Percentiles rank a stretch among this genome's conserved stretches.
Evolutionary conservation across 2,888 invertebrate genomes (phyloP).

Genomic region (Xestia rhomboidea): DNA sequence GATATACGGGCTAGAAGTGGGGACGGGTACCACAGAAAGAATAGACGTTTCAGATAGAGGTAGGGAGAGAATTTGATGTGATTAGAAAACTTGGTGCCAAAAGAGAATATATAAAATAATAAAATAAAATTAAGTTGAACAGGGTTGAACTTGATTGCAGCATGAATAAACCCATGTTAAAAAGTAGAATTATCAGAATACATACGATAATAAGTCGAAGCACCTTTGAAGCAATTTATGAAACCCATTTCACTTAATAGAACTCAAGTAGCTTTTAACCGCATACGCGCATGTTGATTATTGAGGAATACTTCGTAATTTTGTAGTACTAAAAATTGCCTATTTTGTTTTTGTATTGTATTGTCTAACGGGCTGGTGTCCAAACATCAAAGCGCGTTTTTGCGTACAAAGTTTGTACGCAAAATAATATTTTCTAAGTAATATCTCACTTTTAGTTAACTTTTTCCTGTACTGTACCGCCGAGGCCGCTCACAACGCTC

Average conservation of each 20-base stretch:
- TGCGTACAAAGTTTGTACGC: no score
- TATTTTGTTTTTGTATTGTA: no score
- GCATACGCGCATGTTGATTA: not conserved
- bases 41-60: no score
- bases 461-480: not conserved
- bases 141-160: not conserved
- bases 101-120: not conserved
- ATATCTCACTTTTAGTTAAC: not conserved
- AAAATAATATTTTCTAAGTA: no score
- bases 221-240: not conserved
- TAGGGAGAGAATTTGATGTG: no score
- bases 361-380: no score
- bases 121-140: not conserved
- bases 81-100: not conserved
- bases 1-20: slow-evolving; percentile 26
- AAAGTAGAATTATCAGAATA: not conserved
- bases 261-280: not conserved
- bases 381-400: no score
- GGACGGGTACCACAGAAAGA: not conserved
- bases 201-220: not conserved
- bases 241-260: not conserved
- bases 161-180: not conserved
- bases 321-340: not conserved
- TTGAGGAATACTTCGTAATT: not conserved
- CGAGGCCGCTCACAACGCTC: not conserved